Evolutionary conservation across 2,113 vertebrate species (phyloP), one percentile per base, ranked within the genome.

Genomic region (Phocoena phocoena): DNA sequence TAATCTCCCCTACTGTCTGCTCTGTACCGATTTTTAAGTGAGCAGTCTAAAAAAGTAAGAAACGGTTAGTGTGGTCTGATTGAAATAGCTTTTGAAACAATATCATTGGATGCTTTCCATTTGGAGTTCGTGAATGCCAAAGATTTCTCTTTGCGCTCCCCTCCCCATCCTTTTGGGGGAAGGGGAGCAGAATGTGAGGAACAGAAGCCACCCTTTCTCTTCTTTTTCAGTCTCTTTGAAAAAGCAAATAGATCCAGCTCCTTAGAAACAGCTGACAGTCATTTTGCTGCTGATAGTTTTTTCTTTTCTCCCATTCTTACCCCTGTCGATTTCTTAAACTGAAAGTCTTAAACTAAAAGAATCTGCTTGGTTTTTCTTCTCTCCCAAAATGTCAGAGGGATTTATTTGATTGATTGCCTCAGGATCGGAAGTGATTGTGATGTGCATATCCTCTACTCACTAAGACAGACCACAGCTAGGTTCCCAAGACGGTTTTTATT

Each of bases 261-360:
- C 50, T 86, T 92, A 68, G 11, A 91, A 86, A 26, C 31, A 70
- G 50, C 17, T 88, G 33, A 47, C 21, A 4, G 10, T 47, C n/a
- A 36, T 95, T 88, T 90, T 93, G 65, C 89, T 94, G 94, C 63
- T 79, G 63, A 58, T 62, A 60, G 3, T 63, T 79, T 96, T 53
- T 65, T 65, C 63, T 65, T 81, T 86, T 63, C 50, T 13, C n/a
- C 12, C 23, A 36, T 77, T 92, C 41, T 71, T 89, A 67, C 0
- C 9, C 8, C 25, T 85, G 38, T 82, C 18, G n/a, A 13, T 62
- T 88, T 85, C 77, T 91, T 93, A 31, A 53, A 77, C 47, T 70
- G 4, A 68, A 62, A 67, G 47, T 85, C 77, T 91, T 93, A 31
- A 53, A 77, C 47, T 65, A 6, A 73, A 71, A 67, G 47, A 31